These are phyloP conservation scores for Buceros bicornis DNA, from an alignment of 2,797 vertebrate genomes.

Conservation along the genomic window DNA sequence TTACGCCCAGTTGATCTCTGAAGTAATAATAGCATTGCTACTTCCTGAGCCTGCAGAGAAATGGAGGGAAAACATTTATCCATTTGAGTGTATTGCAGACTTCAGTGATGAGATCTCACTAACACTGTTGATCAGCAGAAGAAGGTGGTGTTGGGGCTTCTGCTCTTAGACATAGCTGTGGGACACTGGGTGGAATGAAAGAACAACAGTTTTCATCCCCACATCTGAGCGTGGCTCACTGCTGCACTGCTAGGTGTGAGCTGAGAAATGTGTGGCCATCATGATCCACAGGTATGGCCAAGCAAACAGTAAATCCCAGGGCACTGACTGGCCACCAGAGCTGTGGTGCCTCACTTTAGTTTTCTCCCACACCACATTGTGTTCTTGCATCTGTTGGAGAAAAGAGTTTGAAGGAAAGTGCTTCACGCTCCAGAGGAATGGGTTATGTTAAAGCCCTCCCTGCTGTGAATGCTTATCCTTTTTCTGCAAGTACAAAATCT, in stretches of 20 bases:
- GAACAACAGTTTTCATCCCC: not conserved
- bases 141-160: not conserved
- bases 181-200: not conserved
- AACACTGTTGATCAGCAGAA: not conserved
- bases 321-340: not conserved
- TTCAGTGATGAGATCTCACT: not conserved
- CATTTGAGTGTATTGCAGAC: not conserved
- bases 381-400: not conserved
- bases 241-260: not conserved
- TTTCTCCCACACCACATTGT: not conserved
- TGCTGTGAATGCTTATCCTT: not conserved
- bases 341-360: not conserved
- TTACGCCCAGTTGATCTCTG: not conserved
- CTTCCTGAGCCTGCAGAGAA: not conserved
- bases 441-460: not conserved
- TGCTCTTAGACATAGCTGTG: not conserved
- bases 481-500: not conserved
- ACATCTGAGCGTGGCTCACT: not conserved
- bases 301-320: not conserved
- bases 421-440: not conserved
- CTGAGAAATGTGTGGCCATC: not conserved
- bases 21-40: not conserved
- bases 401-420: not conserved
- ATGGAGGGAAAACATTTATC: not conserved
- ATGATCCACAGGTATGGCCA: not conserved